Evolutionary conservation across 2,888 invertebrate species (phyloP).

Genomic region (Parochlus steinenii): DNA sequence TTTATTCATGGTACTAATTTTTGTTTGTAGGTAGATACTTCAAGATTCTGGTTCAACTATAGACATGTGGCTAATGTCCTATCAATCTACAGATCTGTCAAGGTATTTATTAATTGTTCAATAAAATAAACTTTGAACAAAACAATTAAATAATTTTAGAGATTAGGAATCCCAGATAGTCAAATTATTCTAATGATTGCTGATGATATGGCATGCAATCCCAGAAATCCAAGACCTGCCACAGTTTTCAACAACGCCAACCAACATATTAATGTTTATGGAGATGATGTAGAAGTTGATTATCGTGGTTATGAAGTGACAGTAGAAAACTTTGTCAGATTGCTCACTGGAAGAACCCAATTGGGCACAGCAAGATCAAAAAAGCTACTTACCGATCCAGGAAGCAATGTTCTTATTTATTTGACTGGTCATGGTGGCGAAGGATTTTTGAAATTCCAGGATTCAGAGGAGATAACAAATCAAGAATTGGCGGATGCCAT

Average conservation of each 20-base stretch:
- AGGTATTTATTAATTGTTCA: constrained; percentile 26
- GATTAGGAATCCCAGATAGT: constrained; percentile 95
- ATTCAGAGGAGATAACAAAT: constrained; percentile 96
- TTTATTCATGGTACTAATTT: no score
- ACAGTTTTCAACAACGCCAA: constrained; percentile 97
- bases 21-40: constrained; percentile 99
- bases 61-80: constrained; percentile 97
- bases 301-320: constrained; percentile 93
- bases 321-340: constrained; percentile 93
- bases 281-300: constrained; percentile 98
- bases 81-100: constrained; percentile 95
- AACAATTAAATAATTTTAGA: constrained; percentile 18
- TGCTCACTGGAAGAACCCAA: constrained; percentile 84
- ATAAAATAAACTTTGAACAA: neutral
- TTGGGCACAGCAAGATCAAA: constrained; percentile 91
- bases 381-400: constrained; percentile 85
- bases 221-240: constrained; percentile 91
- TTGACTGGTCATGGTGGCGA: constrained; percentile 96
- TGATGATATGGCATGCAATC: constrained; percentile 99
- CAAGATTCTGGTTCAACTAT: constrained; percentile 99
- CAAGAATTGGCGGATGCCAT: constrained; percentile 97
- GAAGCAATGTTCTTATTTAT: constrained; percentile 92
- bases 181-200: constrained; percentile 99
- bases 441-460: constrained; percentile 98
- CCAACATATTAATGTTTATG: constrained; percentile 96